These are phyloP conservation scores for Labrus mixtus DNA, from an alignment of 2,113 vertebrate genomes.

Conservation along the genomic window DNA sequence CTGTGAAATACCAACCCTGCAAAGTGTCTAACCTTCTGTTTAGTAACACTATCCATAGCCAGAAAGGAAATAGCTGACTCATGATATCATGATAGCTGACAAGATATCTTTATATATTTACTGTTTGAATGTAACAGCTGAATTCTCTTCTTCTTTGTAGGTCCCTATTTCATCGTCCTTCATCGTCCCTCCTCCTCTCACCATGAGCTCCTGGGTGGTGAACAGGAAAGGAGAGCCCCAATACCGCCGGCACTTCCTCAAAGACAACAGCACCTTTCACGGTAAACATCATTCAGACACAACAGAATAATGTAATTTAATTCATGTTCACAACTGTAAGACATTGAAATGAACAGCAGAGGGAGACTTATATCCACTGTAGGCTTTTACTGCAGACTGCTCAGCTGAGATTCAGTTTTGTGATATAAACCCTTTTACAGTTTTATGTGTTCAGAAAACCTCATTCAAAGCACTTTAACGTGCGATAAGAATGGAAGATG, in stretches of 20 bases:
- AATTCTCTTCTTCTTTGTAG: conserved; percentile 19
- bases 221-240: conserved; percentile 86
- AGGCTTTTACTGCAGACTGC: neutral
- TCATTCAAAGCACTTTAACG: neutral
- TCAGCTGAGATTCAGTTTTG: neutral
- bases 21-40: neutral
- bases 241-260: conserved; percentile 94
- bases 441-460: neutral
- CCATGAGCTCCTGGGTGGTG: conserved; percentile 89
- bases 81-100: too few relatives aligned
- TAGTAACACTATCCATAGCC: neutral
- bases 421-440: neutral
- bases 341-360: conserved; percentile 67
- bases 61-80: neutral
- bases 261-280: conserved; percentile 92
- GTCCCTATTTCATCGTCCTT: neutral
- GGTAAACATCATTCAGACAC: conserved; percentile 81
- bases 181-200: conserved; percentile 16
- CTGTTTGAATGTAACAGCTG: neutral
- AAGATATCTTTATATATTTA: too few relatives aligned
- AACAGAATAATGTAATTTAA: neutral
- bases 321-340: conserved; percentile 15
- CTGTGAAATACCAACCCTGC: neutral
- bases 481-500: neutral
- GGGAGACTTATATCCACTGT: conserved; percentile 66